Conservation (phyloP, 1,140 invertebrate genomes). For the Bombyx mandarina region DNA sequence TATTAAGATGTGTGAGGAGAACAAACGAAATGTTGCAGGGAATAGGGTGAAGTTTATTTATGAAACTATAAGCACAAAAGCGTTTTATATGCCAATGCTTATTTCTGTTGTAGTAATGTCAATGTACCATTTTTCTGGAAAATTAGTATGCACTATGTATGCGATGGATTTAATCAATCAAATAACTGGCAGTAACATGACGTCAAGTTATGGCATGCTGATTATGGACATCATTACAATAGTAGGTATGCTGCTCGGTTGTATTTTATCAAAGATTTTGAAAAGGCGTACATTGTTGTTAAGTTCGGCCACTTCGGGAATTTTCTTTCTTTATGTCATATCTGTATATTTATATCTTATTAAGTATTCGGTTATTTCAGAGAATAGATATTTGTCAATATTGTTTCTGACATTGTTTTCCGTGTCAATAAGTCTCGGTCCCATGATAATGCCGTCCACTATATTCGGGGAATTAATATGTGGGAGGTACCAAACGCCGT, state of each 20-base stretch:
- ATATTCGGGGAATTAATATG: slow-evolving; percentile 25
- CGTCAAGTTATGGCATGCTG: slow-evolving; percentile 20
- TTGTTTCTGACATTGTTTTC: slow-evolving; percentile 17
- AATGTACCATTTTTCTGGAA: slow-evolving; percentile 28
- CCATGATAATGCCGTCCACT: slow-evolving; percentile 22
- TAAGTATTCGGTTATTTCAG: slow-evolving; percentile 5
- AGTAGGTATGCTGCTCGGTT: slow-evolving; percentile 21
- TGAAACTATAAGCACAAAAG: slow-evolving; percentile 9
- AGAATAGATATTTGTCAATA: slow-evolving; percentile 15
- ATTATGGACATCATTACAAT: slow-evolving; percentile 22
- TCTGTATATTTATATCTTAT: slow-evolving; percentile 22
- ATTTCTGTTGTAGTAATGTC: slow-evolving; percentile 10
- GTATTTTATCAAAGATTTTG: slow-evolving; percentile 16
- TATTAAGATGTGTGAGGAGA: background rate
- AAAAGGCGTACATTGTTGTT: slow-evolving; percentile 18
- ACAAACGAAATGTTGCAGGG: slow-evolving; percentile 3
- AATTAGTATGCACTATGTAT: slow-evolving; percentile 26
- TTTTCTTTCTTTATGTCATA: slow-evolving; percentile 17
- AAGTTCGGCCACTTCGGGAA: slow-evolving; percentile 12
- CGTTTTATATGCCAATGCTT: slow-evolving; percentile 14
- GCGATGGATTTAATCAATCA: slow-evolving; percentile 28
- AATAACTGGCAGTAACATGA: slow-evolving; percentile 18
- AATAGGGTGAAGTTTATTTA: slow-evolving; percentile 8
- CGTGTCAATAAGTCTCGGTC: slow-evolving; percentile 19
- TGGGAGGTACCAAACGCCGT: slow-evolving; percentile 17